phyloP scores from a whole-genome alignment of 2,113 vertebrate genomes.

The Catharus minimus region DNA sequence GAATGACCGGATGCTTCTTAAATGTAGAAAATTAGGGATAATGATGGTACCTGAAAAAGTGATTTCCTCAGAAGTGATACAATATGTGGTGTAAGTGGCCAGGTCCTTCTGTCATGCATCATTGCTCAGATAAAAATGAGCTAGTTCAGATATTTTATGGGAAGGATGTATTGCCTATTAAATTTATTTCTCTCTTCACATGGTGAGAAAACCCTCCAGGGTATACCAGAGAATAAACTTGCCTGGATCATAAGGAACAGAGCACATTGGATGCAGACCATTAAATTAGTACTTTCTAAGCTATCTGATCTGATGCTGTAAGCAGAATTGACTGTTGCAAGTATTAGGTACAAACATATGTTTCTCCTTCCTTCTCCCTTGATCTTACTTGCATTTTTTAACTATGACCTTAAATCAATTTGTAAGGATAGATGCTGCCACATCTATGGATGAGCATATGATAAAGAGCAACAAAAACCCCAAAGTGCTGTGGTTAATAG shows the following conservation, averaged over 20 bases:
- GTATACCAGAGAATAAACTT: slow-evolving; percentile 33
- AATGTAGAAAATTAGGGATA: not conserved
- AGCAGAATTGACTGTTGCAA: not conserved
- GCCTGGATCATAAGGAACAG: not conserved
- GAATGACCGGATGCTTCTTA: slow-evolving; percentile 23
- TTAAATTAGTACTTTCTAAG: slow-evolving; percentile 61
- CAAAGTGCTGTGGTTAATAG: not conserved
- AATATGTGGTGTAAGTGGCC: not conserved
- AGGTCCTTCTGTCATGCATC: slow-evolving; percentile 33
- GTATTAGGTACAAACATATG: not conserved
- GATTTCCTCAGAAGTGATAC: slow-evolving; percentile 28
- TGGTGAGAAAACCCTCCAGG: not conserved
- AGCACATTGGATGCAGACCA: slow-evolving; percentile 6
- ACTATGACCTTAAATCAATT: not conserved
- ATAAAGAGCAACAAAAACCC: not conserved
- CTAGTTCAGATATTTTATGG: slow-evolving; percentile 48
- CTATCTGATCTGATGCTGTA: not conserved
- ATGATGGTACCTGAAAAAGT: not conserved
- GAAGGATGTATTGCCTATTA: slow-evolving; percentile 36
- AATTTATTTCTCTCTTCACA: slow-evolving; percentile 54
- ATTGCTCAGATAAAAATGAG: slow-evolving; percentile 62
- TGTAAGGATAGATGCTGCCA: not conserved
- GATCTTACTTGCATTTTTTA: not conserved
- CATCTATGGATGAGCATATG: not conserved
- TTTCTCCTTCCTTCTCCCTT: not conserved